Percentiles rank a stretch among this genome's conserved stretches.
Conservation (phyloP, 2,888 invertebrate genomes). For the Esperia sulphurella region DNA sequence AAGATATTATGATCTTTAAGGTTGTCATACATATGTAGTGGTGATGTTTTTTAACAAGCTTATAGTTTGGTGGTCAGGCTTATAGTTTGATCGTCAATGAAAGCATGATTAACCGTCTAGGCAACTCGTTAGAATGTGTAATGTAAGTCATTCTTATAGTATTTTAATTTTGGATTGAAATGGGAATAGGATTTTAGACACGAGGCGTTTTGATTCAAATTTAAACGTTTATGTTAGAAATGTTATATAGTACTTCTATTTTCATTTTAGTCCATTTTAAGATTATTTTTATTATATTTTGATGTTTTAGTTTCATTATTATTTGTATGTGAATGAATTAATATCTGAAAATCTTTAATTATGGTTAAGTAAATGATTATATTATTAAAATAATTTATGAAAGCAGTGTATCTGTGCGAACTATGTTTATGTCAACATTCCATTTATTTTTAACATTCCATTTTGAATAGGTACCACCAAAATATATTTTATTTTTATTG, state of each 20-base stretch:
- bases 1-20: too few species aligned
- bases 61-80: too few species aligned
- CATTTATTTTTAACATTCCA: conserved; percentile 4
- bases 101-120: too few species aligned
- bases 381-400: conserved; percentile 1
- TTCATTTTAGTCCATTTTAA: conserved; percentile 66
- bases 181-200: conserved; percentile 70
- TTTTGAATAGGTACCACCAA: conserved; percentile 10
- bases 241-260: conserved; percentile 54
- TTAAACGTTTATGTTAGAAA: conserved; percentile 19
- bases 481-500: conserved; percentile 3
- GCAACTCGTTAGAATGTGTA: too few species aligned
- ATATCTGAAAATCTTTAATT: background rate
- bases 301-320: conserved; percentile 24
- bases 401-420: background rate
- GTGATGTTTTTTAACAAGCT: too few species aligned
- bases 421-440: conserved; percentile 2
- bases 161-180: conserved; percentile 46
- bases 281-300: conserved; percentile 15
- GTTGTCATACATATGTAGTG: too few species aligned
- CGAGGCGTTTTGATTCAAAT: conserved; percentile 27
- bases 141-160: background rate
- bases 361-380: background rate
- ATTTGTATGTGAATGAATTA: conserved; percentile 4
- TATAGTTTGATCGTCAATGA: too few species aligned